Evolutionary conservation across 2,113 vertebrate genomes (phyloP), one percentile per base, ranked within the genome.

Genomic region (Progne subis): DNA sequence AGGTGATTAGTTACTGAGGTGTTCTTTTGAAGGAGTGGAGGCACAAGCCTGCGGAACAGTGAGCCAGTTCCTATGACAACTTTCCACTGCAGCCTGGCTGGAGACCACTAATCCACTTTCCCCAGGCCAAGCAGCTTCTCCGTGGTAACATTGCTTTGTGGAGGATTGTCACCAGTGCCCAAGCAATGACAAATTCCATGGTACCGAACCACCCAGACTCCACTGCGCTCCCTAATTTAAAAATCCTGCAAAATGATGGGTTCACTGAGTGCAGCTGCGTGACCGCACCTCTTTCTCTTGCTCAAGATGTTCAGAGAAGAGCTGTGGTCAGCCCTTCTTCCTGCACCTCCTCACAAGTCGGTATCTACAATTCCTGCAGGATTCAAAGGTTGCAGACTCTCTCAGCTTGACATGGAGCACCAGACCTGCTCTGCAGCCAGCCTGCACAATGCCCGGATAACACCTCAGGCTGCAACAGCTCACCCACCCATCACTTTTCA

Each of bases 51-150:
- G 85, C 14, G 6, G 67, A 93, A 86, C 79, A 90, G 60, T 18
- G 7, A 93, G 77, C 56, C 82, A 90, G 93, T 95, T 94, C 92
- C 86, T 91, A 88, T 93, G 92, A 96, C 92, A 94, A 96, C 85
- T 96, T 94, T 95, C 90, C 92, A 78, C 94, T 77, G 86, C 79
- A 90, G 90, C 76, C 60, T 94, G 90, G 79, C 76, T 91, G 82
- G n/a, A 86, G 60, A 92, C 43, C 47, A 60, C 69, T 67, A 93
- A 94, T 53, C 7, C 72, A 92, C 72, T 60, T 71, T 95, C 59
- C 41, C 43, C 60, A 49, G 72, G 69, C 82, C 90, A 78, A 84
- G 90, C 60, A 88, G 84, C 71, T 81, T 70, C 60, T 59, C 32
- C 0, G 0, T 11, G 13, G 50, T 60, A 75, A 83, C 0, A 0